Base-by-base conservation (phyloP, 2,113 vertebrate genomes). In the Festucalex cinctus region DNA sequence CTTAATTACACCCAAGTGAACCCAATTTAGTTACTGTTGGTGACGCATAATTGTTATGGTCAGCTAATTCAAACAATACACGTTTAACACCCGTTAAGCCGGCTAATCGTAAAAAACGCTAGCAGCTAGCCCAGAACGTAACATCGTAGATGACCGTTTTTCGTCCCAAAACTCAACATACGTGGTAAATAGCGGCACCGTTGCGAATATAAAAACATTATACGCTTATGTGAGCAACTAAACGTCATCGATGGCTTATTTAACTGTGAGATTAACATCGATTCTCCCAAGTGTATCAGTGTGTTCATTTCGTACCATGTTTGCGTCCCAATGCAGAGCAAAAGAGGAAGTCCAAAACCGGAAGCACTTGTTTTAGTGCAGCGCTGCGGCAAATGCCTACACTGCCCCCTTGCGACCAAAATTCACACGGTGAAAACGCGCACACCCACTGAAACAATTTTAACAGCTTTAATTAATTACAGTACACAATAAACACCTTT, bases 261-360 rank as follows among this genome's bases (percentile, higher is more conserved):
- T 20, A 68, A 69, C 37, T 0, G 0, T 0, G 0, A 44, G 90
- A 91, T 90, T 87, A 59, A 26, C 17, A 10, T 73, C 0, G 90
- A 91, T 91, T 82, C 26, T 14, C 6, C 10, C 54, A 75, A 78
- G 7, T 28, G 35, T 20, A 32, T n/a, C 5, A 0, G 43, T 57
- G 71, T 51, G 24, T 2, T 37, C 0, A 1, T 54, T 70, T 69
- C 89, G 8, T 83, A 92, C 91, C 90, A 92, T 92, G 82, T 71
- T 26, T 58, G 80, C 89, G 77, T 19, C 86, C 90, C 86, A 79
- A 69, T 61, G 88, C 80, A 83, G 82, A 84, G 73, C 70, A 69
- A 88, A 88, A 91, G 89, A 91, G 90, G 77, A 77, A 89, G 83
- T 1, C 0, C 0, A 5, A 20, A 1, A 0, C 72, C 85, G 90